Conservation (phyloP, 1,140 invertebrate species). For the Zaprionus lachaisei region DNA sequence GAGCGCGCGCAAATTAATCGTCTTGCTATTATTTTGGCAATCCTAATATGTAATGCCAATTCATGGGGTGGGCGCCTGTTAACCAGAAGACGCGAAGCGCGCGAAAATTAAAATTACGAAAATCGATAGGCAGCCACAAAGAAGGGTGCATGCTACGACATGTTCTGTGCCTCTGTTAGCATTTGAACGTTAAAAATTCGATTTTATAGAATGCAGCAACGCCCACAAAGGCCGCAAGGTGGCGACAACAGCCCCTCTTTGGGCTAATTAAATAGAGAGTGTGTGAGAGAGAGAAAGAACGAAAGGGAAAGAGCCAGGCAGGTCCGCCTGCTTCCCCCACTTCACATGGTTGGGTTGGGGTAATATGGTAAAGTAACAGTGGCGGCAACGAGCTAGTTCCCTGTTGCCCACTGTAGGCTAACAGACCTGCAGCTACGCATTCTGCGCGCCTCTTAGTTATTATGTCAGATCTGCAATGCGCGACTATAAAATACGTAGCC, state of each 20-base stretch:
- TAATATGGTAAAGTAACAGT: conserved; percentile 52
- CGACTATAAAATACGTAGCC: conserved; percentile 82
- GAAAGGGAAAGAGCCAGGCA: neutral
- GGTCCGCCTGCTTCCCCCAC: neutral
- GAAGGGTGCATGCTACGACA: conserved; percentile 23
- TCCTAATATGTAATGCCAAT: conserved; percentile 79
- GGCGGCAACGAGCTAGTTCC: conserved; percentile 6
- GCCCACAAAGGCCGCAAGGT: conserved; percentile 59
- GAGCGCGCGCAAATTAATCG: conserved; percentile 63
- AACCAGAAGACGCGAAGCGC: conserved; percentile 65
- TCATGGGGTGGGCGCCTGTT: conserved; percentile 80
- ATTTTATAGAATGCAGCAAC: conserved; percentile 83
- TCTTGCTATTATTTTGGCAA: conserved; percentile 82
- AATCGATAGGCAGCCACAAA: conserved; percentile 54
- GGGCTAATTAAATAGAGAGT: conserved; percentile 14
- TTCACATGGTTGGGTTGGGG: conserved; percentile 3
- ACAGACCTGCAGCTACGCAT: conserved; percentile 66
- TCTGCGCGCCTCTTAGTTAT: conserved; percentile 82
- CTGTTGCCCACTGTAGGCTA: conserved; percentile 39
- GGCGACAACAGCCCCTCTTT: conserved; percentile 16
- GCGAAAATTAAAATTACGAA: conserved; percentile 66
- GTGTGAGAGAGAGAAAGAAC: neutral
- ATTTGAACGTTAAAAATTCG: conserved; percentile 84
- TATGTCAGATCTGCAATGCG: conserved; percentile 84
- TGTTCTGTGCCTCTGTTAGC: conserved; percentile 73